Evolutionary conservation across 2,888 invertebrate species (phyloP).

Genomic region (Cynaeus angustus): DNA sequence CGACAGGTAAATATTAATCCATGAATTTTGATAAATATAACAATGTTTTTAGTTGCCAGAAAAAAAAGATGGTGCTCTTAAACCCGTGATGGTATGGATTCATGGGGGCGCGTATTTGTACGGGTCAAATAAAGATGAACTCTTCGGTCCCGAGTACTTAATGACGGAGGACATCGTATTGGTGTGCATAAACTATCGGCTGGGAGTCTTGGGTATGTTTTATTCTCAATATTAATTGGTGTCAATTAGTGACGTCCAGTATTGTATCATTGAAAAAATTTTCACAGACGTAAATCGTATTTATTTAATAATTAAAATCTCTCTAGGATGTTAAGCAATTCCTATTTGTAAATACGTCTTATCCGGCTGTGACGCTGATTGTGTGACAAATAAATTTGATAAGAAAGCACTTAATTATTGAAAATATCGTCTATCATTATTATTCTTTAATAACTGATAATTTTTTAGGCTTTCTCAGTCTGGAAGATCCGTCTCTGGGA

Average conservation of each 20-base stretch:
- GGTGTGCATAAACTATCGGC: conserved; percentile 67
- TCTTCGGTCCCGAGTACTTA: conserved; percentile 67
- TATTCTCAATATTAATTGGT: conserved; percentile 36
- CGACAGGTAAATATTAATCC: conserved; percentile 60
- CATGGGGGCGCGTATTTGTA: conserved; percentile 69
- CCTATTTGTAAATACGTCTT: not conserved
- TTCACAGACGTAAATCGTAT: too few species aligned
- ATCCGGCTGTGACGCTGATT: not conserved
- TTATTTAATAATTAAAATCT: not conserved
- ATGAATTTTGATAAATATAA: not conserved
- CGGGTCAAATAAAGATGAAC: conserved; percentile 65
- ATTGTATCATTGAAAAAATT: too few species aligned
- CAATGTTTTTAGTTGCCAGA: conserved; percentile 49
- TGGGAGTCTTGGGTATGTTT: conserved; percentile 67
- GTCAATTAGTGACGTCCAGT: conserved; percentile 31
- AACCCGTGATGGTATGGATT: conserved; percentile 71
- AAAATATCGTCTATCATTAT: not conserved
- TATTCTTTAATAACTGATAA: not conserved
- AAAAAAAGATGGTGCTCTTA: conserved; percentile 48
- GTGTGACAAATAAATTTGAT: conserved; percentile 10
- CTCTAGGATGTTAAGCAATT: not conserved
- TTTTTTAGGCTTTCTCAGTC: conserved; percentile 72
- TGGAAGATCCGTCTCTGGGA: conserved; percentile 71
- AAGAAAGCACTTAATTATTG: conserved; percentile 1
- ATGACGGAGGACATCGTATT: conserved; percentile 67